Evolutionary conservation across 53 echinoderm and acorn worm species (phyloP).

Genomic region (Apostichopus leukothele): DNA sequence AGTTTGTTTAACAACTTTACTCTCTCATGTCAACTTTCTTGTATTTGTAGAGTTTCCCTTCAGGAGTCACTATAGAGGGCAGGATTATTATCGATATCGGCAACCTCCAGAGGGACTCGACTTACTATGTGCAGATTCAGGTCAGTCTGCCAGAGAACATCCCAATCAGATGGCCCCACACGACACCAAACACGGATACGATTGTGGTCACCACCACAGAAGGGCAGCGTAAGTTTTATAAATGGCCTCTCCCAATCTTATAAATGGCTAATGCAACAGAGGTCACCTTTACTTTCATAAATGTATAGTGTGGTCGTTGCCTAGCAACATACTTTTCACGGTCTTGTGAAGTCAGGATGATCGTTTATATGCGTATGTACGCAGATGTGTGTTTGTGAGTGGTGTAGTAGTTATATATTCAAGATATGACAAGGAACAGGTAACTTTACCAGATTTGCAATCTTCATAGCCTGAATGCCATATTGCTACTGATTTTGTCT

Average conservation of each 20-base stretch:
- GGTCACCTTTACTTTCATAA: too few species aligned
- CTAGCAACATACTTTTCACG: too few species aligned
- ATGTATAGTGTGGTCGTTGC: too few species aligned
- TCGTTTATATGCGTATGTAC: too few species aligned
- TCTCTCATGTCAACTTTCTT: not conserved
- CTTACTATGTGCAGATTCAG: slow-evolving; percentile 84
- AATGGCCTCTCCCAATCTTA: not conserved
- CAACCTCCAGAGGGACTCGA: slow-evolving; percentile 66
- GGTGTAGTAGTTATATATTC: too few species aligned
- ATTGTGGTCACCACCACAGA: slow-evolving; percentile 89
- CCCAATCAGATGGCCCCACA: slow-evolving; percentile 68
- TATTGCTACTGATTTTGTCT: too few species aligned
- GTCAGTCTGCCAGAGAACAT: slow-evolving; percentile 83
- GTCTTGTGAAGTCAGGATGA: too few species aligned
- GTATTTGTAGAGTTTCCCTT: slow-evolving; percentile 64
- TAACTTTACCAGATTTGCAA: too few species aligned
- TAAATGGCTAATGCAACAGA: too few species aligned
- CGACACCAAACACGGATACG: slow-evolving; percentile 80
- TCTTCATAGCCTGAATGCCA: too few species aligned
- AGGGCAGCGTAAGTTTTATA: slow-evolving; percentile 72
- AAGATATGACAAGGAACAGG: too few species aligned
- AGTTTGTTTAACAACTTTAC: not conserved
- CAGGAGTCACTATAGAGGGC: slow-evolving; percentile 72
- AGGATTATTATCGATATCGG: slow-evolving; percentile 89
- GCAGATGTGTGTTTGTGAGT: too few species aligned